Evolutionary conservation across 2,113 vertebrate species (phyloP).

Genomic region (Engystomops pustulosus): DNA sequence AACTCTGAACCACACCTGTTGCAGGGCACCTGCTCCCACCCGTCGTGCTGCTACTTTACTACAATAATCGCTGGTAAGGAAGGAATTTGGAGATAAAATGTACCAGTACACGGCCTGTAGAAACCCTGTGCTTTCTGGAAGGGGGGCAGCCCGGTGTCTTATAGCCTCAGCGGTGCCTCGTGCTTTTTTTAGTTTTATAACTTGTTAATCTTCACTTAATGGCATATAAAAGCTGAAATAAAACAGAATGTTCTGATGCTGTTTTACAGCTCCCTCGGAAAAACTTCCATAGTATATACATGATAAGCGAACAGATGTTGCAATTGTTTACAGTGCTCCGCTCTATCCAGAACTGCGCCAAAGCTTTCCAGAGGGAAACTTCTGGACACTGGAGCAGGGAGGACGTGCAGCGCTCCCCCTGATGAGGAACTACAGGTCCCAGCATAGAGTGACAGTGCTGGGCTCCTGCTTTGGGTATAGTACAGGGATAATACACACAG

Average conservation of each 20-base stretch:
- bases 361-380: slow-evolving; percentile 22
- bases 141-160: background rate
- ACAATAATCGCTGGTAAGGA: background rate
- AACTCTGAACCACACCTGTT: background rate
- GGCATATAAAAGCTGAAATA: slow-evolving; percentile 65
- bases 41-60: background rate
- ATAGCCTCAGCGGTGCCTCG: slow-evolving; percentile 44
- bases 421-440: background rate
- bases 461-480: too few relatives aligned
- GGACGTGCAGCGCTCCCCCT: background rate
- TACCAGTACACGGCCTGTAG: background rate
- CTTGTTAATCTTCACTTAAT: slow-evolving; percentile 62
- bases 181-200: slow-evolving; percentile 53
- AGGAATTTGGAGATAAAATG: background rate
- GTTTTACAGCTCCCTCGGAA: slow-evolving; percentile 57
- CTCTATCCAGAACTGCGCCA: background rate
- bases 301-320: slow-evolving; percentile 41
- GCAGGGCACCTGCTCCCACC: background rate
- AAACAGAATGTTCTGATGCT: slow-evolving; percentile 55
- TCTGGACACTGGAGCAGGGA: background rate
- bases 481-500: too few relatives aligned
- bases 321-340: slow-evolving; percentile 22
- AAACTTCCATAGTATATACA: slow-evolving; percentile 37
- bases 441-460: too few relatives aligned
- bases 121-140: background rate